Conservation (phyloP, 1,140 invertebrate genomes). For the Popillia japonica region DNA sequence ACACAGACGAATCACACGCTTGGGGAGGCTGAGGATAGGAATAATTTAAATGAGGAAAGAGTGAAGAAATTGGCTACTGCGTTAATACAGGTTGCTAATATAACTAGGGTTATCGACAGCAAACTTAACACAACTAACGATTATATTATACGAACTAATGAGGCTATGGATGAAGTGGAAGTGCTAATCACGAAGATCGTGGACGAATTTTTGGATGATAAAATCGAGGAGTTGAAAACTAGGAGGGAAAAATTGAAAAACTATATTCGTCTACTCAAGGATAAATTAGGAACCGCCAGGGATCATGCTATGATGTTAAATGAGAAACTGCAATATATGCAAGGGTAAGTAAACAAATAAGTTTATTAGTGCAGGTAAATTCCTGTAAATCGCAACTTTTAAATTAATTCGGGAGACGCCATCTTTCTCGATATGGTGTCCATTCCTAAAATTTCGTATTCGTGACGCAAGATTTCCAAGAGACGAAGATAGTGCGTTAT, state of each 20-base stretch:
- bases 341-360: neutral
- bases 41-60: conserved; percentile 42
- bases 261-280: conserved; percentile 41
- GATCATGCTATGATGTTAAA: neutral
- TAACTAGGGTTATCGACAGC: conserved; percentile 36
- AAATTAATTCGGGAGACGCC: too few species aligned
- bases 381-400: too few species aligned
- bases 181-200: conserved; percentile 35
- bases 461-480: too few species aligned
- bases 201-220: neutral
- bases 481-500: too few species aligned
- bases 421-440: too few species aligned
- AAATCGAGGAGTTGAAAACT: neutral
- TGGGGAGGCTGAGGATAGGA: conserved; percentile 41
- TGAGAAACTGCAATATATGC: neutral
- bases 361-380: too few species aligned
- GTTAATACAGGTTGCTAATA: conserved; percentile 39
- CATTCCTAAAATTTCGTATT: too few species aligned
- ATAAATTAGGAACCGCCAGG: conserved; percentile 33
- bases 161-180: conserved; percentile 13
- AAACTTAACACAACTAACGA: conserved; percentile 43
- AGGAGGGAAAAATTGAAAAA: neutral
- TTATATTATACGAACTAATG: conserved; percentile 32
- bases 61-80: conserved; percentile 43
- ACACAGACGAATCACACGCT: conserved; percentile 19